Percentiles rank a stretch among this genome's conserved stretches.
Conservation (phyloP, 2,797 vertebrate genomes). For the Syngnathus acus region DNA sequence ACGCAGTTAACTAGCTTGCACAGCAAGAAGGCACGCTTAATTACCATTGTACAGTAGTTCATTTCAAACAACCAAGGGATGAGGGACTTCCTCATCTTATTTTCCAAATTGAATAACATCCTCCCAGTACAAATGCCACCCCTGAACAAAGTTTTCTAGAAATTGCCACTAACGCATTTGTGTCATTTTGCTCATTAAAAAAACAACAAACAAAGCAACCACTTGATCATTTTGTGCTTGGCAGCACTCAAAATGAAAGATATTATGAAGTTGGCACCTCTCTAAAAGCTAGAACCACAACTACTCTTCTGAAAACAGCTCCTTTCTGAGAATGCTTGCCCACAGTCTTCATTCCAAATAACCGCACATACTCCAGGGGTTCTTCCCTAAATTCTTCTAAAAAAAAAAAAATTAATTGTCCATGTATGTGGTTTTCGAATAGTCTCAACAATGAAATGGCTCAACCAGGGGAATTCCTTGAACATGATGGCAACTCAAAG, state of each 20-base stretch:
- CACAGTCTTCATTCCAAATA: neutral
- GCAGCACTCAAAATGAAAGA: neutral
- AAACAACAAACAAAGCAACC: no score
- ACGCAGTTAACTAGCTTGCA: neutral
- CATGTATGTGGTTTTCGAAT: neutral
- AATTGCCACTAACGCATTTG: no score
- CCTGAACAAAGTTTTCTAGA: no score
- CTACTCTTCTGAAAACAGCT: neutral
- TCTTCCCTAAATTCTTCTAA: neutral
- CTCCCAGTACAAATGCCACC: no score
- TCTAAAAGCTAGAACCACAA: neutral
- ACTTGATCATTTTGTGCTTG: no score
- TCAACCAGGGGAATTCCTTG: constrained; percentile 64
- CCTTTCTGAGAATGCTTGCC: neutral
- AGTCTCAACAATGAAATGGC: constrained; percentile 22
- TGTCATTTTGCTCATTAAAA: no score
- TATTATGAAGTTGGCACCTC: neutral
- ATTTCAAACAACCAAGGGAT: no score
- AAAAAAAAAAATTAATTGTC: neutral
- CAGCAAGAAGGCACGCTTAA: neutral
- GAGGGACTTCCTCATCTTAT: no score
- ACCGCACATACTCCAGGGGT: neutral
- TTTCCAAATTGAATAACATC: no score
- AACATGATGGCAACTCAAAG: constrained; percentile 53
- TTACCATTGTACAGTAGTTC: no score